phyloP scores from a whole-genome alignment of 2,797 vertebrate species.

The Micropoecilia bifurca region DNA sequence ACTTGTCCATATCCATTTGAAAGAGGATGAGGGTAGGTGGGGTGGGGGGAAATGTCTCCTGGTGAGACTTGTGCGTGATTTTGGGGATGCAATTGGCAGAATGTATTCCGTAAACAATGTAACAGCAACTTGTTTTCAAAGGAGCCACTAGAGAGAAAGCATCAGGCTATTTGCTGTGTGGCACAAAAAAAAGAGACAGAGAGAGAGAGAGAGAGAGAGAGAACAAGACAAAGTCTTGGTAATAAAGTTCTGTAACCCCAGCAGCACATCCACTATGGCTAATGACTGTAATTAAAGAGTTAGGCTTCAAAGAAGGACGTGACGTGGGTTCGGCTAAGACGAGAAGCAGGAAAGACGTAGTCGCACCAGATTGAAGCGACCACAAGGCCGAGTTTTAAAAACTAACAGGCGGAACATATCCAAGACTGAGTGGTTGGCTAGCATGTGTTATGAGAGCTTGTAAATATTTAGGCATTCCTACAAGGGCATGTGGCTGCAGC shows the following conservation, averaged over 20 bases:
- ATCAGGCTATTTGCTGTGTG: slow-evolving; percentile 33
- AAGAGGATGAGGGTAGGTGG: slow-evolving; percentile 42
- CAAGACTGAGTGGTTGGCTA: slow-evolving; percentile 35
- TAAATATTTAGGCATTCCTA: slow-evolving; percentile 75
- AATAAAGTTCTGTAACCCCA: slow-evolving; percentile 72
- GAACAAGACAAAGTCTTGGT: slow-evolving; percentile 53
- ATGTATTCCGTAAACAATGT: slow-evolving; percentile 66
- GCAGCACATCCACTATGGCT: slow-evolving; percentile 65
- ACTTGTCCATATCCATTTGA: slow-evolving; percentile 49
- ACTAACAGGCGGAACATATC: slow-evolving; percentile 40
- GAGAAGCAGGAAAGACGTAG: slow-evolving; percentile 57
- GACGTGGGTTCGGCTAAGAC: slow-evolving; percentile 61
- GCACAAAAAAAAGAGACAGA: neutral
- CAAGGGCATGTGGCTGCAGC: slow-evolving; percentile 61
- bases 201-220: neutral
- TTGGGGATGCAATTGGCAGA: slow-evolving; percentile 63
- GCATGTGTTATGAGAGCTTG: slow-evolving; percentile 56
- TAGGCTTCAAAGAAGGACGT: slow-evolving; percentile 57
- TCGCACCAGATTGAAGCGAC: slow-evolving; percentile 49
- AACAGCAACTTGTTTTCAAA: slow-evolving; percentile 56
- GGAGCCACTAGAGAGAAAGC: slow-evolving; percentile 33
- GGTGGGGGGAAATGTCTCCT: slow-evolving; percentile 38
- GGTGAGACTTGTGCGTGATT: slow-evolving; percentile 54
- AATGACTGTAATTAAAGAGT: slow-evolving; percentile 81
- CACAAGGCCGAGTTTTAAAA: slow-evolving; percentile 57